Evolutionary conservation across 92 coral and sea anemone species (phyloP).

Genomic region (Palythoa heliodiscus): DNA sequence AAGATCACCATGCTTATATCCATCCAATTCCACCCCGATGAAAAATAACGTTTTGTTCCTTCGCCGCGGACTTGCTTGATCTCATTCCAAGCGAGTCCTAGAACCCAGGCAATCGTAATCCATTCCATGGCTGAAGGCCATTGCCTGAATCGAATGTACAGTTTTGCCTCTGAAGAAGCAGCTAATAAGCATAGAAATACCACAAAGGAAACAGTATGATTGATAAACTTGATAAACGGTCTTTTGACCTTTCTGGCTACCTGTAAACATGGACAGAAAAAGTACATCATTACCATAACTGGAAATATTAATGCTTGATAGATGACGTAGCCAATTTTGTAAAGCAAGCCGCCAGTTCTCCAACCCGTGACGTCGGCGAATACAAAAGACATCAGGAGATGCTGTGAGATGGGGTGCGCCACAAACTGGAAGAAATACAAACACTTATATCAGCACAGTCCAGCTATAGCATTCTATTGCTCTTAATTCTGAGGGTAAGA

Average conservation of each 20-base stretch:
- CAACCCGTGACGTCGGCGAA: slow-evolving; percentile 87
- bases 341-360: slow-evolving; percentile 81
- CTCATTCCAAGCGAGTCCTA: slow-evolving; percentile 98
- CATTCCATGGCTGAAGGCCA: slow-evolving; percentile 80
- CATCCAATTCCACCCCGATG: slow-evolving; percentile 99
- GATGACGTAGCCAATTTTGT: slow-evolving; percentile 78
- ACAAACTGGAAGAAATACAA: slow-evolving; percentile 66
- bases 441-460: no score
- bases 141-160: slow-evolving; percentile 70
- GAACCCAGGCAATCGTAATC: slow-evolving; percentile 82
- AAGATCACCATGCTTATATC: slow-evolving; percentile 89
- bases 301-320: slow-evolving; percentile 90
- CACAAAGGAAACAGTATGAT: slow-evolving; percentile 89
- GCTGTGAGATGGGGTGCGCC: slow-evolving; percentile 97
- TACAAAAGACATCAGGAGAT: slow-evolving; percentile 86
- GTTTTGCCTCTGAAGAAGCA: slow-evolving; percentile 77
- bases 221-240: slow-evolving; percentile 93
- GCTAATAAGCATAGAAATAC: slow-evolving; percentile 82
- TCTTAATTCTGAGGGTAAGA: no score
- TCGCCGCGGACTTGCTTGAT: slow-evolving; percentile 91
- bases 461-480: no score
- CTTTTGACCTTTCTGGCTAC: slow-evolving; percentile 83
- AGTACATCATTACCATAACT: slow-evolving; percentile 79
- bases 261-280: slow-evolving; percentile 78
- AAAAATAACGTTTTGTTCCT: slow-evolving; percentile 75